These are phyloP conservation scores for Tokudaia muenninki DNA, from an alignment of 2,797 vertebrate genomes.

Conservation along the genomic window DNA sequence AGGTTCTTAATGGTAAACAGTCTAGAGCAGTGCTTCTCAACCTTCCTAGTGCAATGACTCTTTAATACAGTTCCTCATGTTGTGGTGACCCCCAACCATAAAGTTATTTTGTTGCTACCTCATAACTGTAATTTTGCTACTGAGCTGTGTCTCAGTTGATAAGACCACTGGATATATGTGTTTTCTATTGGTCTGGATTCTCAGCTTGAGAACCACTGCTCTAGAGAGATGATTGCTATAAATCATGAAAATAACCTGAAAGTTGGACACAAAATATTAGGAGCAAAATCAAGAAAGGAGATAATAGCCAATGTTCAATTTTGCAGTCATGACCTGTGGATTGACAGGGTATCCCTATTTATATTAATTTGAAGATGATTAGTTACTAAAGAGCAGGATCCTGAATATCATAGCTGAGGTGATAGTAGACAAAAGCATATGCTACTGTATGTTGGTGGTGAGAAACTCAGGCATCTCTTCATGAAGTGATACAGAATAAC, in stretches of 20 bases:
- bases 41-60: background rate
- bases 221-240: background rate
- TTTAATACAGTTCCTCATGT: background rate
- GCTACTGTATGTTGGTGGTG: background rate
- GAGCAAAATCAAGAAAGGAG: conserved; percentile 12
- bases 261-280: background rate
- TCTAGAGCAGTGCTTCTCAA: background rate
- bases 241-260: background rate
- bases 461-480: background rate
- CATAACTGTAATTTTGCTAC: background rate
- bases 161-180: background rate
- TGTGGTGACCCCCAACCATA: background rate
- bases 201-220: background rate
- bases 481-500: background rate
- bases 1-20: background rate
- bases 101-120: background rate
- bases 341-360: background rate
- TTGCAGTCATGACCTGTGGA: background rate
- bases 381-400: background rate
- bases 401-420: background rate
- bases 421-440: background rate
- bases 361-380: background rate
- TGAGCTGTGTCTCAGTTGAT: background rate
- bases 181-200: background rate
- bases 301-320: background rate